These are phyloP conservation scores for Oreochromis niloticus DNA, from an alignment of 2,113 vertebrate species.

Conservation along the genomic window DNA sequence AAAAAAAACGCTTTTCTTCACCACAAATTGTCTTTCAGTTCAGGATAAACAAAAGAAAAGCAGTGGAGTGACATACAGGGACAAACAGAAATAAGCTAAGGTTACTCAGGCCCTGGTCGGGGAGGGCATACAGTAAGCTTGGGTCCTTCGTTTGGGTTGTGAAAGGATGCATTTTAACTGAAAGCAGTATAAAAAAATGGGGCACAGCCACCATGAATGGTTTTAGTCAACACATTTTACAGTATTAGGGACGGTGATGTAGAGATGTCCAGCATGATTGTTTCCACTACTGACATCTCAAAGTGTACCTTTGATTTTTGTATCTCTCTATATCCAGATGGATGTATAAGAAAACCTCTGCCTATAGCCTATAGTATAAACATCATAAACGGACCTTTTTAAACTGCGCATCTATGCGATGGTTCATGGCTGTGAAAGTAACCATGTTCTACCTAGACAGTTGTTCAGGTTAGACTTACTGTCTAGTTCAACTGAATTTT, in stretches of 20 bases:
- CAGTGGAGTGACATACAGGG: neutral
- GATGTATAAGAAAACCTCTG: neutral
- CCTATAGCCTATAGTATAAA: neutral
- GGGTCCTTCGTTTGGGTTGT: neutral
- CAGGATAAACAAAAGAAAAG: neutral
- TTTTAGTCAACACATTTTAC: neutral
- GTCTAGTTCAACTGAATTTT: neutral
- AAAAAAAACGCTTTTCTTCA: neutral
- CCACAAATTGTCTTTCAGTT: neutral
- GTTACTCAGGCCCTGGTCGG: neutral
- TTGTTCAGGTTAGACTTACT: neutral
- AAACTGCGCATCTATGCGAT: accelerated
- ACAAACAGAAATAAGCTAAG: neutral
- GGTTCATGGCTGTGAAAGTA: neutral
- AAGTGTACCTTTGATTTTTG: neutral
- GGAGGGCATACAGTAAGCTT: neutral
- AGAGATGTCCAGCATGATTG: neutral
- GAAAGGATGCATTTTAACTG: neutral
- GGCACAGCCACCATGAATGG: neutral
- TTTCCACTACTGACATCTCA: neutral
- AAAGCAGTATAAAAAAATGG: neutral
- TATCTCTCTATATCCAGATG: neutral
- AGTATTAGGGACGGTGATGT: neutral
- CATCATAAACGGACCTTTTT: accelerated
- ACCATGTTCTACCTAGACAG: neutral